Evolutionary conservation across 1,140 invertebrate species (phyloP), one percentile per base, ranked within the genome.

Genomic region (Ephestia elutella): DNA sequence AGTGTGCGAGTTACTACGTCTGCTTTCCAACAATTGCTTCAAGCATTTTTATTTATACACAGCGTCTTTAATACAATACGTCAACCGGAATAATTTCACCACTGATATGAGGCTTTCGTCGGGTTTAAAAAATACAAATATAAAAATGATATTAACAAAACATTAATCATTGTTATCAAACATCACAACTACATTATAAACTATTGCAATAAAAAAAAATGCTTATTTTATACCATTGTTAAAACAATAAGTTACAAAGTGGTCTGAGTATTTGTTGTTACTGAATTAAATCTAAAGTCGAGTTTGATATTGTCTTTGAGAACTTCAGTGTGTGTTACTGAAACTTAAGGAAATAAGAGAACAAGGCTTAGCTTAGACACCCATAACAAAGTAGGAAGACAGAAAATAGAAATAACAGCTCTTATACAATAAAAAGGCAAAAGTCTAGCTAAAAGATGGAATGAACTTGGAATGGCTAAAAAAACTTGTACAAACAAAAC

Each of bases 1-100:
- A n/a, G n/a, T 62, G 65, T 38, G 56, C 54, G 55, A 59, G 65
- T 32, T 32, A 32, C 30, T 32, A 15, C n/a, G n/a, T n/a, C n/a
- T 44, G 38, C 2, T n/a, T 44, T 44, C 13, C 3, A 15, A 44
- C 7, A 13, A 44, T 15, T 13, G 7, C n/a, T 44, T 44, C 7
- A 44, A 44, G 38, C 38, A 44, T 44, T 44, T 32, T 44, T n/a
- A n/a, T n/a, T n/a, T 44, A 44, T 44, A 44, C 38, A 44, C 38
- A 44, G 38, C 38, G 15, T 44, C n/a, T 50, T 9, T n/a, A 4
- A 20, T 3, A 2, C 20, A 3, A 13, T 5, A 25, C 18, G 51
- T 11, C 38, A 44, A 44, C 13, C 3, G 15, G 13, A 15, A 50
- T 20, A 50, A 50, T 50, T 25, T 53, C 11, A 32, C 30, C 7